phyloP scores from a whole-genome alignment of 2,113 vertebrate species.

The Corvus cornix region DNA sequence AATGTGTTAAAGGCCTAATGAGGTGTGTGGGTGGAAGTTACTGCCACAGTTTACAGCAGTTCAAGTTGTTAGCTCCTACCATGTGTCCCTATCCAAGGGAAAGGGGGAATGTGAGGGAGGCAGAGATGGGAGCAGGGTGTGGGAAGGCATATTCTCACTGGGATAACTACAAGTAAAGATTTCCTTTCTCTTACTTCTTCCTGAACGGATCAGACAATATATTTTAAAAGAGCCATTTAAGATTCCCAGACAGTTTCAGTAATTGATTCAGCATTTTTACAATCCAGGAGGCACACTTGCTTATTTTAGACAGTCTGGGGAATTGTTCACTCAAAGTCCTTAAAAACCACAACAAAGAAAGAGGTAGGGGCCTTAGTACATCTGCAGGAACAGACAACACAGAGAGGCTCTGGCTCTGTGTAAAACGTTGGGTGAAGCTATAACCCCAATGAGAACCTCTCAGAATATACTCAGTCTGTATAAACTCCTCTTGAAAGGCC shows the following conservation, averaged over 20 bases:
- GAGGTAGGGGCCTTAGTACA: background rate
- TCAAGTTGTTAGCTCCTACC: constrained; percentile 44
- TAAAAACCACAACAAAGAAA: background rate
- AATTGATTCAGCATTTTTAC: constrained; percentile 16
- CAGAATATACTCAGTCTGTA: background rate
- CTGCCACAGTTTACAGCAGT: constrained; percentile 20
- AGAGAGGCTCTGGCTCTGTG: background rate
- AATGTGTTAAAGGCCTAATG: constrained; percentile 71
- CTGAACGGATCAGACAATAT: background rate
- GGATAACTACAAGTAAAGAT: background rate
- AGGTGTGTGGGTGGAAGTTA: constrained; percentile 61
- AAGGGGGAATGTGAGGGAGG: background rate
- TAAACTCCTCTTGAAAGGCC: background rate
- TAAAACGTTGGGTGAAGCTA: background rate
- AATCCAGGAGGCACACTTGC: background rate
- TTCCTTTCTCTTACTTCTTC: background rate
- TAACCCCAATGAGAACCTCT: background rate
- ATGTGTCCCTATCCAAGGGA: background rate
- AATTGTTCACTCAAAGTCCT: background rate
- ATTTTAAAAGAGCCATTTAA: constrained; percentile 5
- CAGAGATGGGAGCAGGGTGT: background rate
- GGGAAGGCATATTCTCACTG: background rate
- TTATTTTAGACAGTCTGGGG: background rate
- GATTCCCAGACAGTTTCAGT: background rate
- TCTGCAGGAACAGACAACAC: background rate